These are phyloP conservation scores for Zeus faber DNA, from an alignment of 2,113 vertebrate species.

Conservation along the genomic window DNA sequence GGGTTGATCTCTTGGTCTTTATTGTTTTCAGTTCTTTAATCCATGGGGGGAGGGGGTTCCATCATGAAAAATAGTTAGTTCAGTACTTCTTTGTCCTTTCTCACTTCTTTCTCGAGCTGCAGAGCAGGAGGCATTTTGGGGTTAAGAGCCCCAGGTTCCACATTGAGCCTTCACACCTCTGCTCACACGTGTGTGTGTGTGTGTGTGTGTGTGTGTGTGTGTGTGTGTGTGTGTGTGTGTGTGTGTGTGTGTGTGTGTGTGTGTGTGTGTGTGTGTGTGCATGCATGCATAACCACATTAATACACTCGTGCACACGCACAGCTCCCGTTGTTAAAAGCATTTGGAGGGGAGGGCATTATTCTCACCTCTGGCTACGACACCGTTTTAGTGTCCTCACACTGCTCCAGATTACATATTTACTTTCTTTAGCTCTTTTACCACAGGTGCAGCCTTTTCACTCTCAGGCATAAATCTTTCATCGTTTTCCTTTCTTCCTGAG, in stretches of 20 bases:
- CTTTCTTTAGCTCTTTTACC: constrained; percentile 58
- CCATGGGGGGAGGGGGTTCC: too few species aligned
- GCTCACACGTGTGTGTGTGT: too few species aligned
- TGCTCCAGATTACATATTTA: constrained; percentile 68
- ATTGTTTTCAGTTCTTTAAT: too few species aligned
- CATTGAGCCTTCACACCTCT: constrained; percentile 74
- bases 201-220: too few species aligned
- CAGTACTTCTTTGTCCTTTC: too few species aligned
- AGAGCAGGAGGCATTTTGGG: constrained; percentile 43
- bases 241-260: too few species aligned
- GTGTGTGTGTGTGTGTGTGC: too few species aligned
- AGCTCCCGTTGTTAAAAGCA: constrained; percentile 68
- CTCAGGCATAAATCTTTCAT: constrained; percentile 58
- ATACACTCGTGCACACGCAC: constrained; percentile 3
- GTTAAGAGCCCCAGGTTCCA: constrained; percentile 68
- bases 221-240: too few species aligned
- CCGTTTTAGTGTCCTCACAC: constrained; percentile 69
- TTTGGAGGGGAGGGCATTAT: constrained; percentile 60
- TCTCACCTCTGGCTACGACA: constrained; percentile 63
- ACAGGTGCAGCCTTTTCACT: constrained; percentile 38
- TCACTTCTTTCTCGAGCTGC: too few species aligned
- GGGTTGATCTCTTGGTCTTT: too few species aligned
- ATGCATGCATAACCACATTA: constrained; percentile 31
- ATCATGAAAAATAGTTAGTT: too few species aligned
- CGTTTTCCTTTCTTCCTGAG: neutral